These are phyloP conservation scores for Brachyalestes nurse DNA, from an alignment of 2,797 vertebrate genomes.

Conservation along the genomic window DNA sequence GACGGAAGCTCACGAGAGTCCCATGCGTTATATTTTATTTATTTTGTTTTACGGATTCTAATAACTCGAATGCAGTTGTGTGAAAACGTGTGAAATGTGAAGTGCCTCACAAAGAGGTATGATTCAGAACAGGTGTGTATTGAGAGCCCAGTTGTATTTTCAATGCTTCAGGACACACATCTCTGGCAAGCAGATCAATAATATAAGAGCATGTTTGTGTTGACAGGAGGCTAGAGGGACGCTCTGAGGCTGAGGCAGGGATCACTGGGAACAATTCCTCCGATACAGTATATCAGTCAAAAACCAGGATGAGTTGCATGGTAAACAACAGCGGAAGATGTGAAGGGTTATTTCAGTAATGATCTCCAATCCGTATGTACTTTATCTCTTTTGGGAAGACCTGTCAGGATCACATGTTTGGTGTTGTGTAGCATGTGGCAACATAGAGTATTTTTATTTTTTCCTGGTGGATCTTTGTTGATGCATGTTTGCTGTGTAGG, in stretches of 20 bases:
- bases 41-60: neutral
- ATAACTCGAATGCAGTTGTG: neutral
- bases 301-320: neutral
- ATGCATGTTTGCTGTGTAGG: neutral
- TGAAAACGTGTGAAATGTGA: neutral
- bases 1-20: neutral
- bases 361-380: constrained; percentile 9
- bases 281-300: constrained; percentile 22
- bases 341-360: constrained; percentile 19
- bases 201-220: constrained; percentile 17
- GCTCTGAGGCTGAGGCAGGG: constrained; percentile 17
- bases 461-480: neutral
- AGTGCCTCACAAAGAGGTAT: neutral
- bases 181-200: constrained; percentile 26
- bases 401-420: neutral
- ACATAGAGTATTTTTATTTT: neutral
- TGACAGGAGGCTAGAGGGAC: constrained; percentile 22
- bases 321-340: constrained; percentile 8
- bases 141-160: neutral
- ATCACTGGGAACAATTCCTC: constrained; percentile 20
- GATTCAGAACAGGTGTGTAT: neutral
- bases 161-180: constrained; percentile 1
- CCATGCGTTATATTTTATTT: neutral
- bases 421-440: neutral
- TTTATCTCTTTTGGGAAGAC: constrained; percentile 8